These are phyloP conservation scores for Cylas formicarius DNA, from an alignment of 1,140 invertebrate species.

Conservation along the genomic window DNA sequence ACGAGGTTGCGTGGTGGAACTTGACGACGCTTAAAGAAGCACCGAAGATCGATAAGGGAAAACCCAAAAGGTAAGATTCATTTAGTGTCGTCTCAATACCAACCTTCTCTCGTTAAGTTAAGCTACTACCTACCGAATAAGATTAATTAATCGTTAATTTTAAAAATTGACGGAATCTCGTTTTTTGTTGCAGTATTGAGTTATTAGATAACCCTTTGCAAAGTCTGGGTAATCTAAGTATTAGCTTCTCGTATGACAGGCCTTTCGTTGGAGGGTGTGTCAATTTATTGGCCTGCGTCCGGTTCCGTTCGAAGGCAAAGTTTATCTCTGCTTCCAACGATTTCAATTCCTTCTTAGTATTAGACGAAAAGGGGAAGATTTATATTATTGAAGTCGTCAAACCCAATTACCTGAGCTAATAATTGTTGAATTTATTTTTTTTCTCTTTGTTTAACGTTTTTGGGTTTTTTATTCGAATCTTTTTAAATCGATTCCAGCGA, in stretches of 20 bases:
- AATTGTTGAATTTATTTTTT: not conserved
- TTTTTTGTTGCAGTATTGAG: constrained; percentile 8
- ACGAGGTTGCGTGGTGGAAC: constrained; percentile 25
- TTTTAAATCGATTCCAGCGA: too few relatives aligned
- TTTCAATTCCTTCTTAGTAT: constrained; percentile 21
- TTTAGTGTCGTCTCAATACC: not conserved
- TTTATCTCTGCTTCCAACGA: constrained; percentile 21
- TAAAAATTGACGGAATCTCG: too few relatives aligned
- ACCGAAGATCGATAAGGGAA: not conserved
- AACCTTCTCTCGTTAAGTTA: too few relatives aligned
- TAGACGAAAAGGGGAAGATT: constrained; percentile 21
- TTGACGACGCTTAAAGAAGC: constrained; percentile 12
- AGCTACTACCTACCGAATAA: too few relatives aligned
- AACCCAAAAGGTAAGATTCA: constrained; percentile 13
- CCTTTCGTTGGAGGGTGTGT: constrained; percentile 1
- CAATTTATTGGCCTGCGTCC: constrained; percentile 16
- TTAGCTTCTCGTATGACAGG: constrained; percentile 14
- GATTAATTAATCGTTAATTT: too few relatives aligned
- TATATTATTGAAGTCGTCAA: constrained; percentile 22
- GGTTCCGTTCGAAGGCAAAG: constrained; percentile 13
- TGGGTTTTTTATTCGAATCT: not conserved
- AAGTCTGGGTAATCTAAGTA: constrained; percentile 1
- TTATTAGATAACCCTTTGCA: not conserved
- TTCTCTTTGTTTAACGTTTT: not conserved
- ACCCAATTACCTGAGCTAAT: not conserved